Base-by-base conservation (phyloP, 2,888 invertebrate genomes). In the Miltochrista miniata region DNA sequence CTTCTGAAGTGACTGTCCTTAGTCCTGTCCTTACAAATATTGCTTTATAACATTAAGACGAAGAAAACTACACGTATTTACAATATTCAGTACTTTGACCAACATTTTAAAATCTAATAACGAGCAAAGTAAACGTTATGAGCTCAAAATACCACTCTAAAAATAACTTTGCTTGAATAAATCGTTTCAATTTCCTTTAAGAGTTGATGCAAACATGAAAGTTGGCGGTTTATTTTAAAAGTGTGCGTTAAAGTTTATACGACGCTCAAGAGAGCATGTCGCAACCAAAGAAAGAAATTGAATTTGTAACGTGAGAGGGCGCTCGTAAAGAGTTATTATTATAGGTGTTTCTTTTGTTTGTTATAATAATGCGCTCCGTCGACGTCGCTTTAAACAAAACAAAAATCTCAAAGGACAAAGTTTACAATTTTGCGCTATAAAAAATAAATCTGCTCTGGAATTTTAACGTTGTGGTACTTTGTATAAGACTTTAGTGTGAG, bases 211-310 rank as follows among this genome's bases (percentile, higher is more conserved):
- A 72, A 75, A 72, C 69, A 74, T 68, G 68, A 67, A 74, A 69
- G 64, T 74, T 72, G 69, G 71, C 59, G 72, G 72, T 74, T 76
- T 79, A 79, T 81, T 82, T 80, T 79, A 75, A 72, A 68, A 74
- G 70, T 72, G 61, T 61, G 70, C 69, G 70, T 70, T 70, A 64
- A 74, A 76, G 70, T 73, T 69, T 77, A 76, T 75, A 76, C 72
- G 72, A 70, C 59, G 63, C 67, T 64, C 63, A 48, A 49, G 69
- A 64, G 65, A 67, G 65, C 70, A 64, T 69, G 63, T 67, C 70
- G 64, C 69, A 60, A 65, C 64, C 76, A 74, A 67, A 74, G 74
- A 79, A 77, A 76, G 77, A 85, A 84, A 83, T 83, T 81, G 81
- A 83, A 81, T 75, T 79, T 76, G 84, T 73, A 83, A 85, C 75